Conservation (phyloP, 2,113 vertebrate species). For the Sphyrna mokarran region DNA sequence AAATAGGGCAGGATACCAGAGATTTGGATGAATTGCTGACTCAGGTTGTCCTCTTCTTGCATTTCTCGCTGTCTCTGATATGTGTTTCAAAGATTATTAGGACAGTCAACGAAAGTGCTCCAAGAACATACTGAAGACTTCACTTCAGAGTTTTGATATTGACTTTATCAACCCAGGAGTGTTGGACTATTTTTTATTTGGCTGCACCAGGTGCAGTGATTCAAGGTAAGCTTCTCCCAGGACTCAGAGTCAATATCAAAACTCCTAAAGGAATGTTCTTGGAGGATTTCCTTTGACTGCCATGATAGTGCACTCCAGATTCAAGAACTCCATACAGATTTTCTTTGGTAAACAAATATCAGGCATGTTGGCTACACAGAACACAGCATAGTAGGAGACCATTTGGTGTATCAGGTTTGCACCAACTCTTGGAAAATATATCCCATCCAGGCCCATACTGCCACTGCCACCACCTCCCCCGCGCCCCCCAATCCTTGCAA, state of each 20-base stretch:
- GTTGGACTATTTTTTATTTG: neutral
- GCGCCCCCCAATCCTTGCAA: no score
- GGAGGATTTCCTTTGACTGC: neutral
- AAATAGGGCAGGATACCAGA: neutral
- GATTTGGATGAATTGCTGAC: neutral
- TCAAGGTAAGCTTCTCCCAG: neutral
- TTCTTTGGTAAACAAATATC: neutral
- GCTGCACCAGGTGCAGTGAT: neutral
- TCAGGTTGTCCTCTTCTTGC: neutral
- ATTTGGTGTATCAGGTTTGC: no score
- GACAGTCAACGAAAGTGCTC: no score
- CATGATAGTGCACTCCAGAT: neutral
- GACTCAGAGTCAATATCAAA: neutral
- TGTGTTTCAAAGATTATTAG: no score
- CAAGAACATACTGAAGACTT: no score
- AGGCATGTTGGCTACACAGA: neutral
- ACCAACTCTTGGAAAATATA: no score
- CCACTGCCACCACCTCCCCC: no score
- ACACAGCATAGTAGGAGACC: no score
- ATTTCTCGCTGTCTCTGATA: neutral
- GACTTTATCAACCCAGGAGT: no score
- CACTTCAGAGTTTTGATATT: no score
- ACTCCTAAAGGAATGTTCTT: neutral
- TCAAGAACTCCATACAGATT: neutral
- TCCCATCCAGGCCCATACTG: no score